Percentiles rank a stretch among this genome's conserved stretches.
Conservation (phyloP, 2,797 vertebrate species). For the Percopsis omiscomaycus region DNA sequence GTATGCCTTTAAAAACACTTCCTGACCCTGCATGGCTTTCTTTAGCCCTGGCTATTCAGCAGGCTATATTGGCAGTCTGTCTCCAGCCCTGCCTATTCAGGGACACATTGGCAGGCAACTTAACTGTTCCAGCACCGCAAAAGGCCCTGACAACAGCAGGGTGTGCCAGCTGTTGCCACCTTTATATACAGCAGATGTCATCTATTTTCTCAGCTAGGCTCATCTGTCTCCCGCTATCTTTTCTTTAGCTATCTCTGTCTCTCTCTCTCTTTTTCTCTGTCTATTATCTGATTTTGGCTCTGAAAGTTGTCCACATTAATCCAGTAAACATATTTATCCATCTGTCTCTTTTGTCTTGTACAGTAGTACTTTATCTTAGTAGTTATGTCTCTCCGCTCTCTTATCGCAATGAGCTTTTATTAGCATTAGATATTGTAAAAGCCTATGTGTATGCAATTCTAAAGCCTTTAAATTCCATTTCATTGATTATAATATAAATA, state of each 20-base stretch:
- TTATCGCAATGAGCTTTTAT: too few relatives aligned
- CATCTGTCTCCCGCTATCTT: conserved; percentile 29
- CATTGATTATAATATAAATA: too few relatives aligned
- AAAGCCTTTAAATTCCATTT: too few relatives aligned
- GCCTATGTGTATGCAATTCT: too few relatives aligned
- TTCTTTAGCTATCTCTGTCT: background rate
- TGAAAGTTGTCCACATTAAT: too few relatives aligned
- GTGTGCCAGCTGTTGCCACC: conserved; percentile 63
- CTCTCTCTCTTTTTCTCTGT: too few relatives aligned
- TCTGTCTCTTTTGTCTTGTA: too few relatives aligned
- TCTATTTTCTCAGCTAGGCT: conserved; percentile 47
- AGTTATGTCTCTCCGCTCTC: too few relatives aligned
- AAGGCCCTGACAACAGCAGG: conserved; percentile 56
- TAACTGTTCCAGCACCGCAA: conserved; percentile 32
- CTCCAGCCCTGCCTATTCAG: conserved; percentile 55
- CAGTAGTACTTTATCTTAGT: too few relatives aligned
- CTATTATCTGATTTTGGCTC: too few relatives aligned
- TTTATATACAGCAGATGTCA: conserved; percentile 59
- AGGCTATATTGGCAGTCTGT: conserved; percentile 37
- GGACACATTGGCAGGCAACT: conserved; percentile 50
- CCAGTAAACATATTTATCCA: too few relatives aligned
- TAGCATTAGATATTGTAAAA: too few relatives aligned
- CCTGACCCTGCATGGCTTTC: conserved; percentile 49
- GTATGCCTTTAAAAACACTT: background rate
- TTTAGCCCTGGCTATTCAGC: conserved; percentile 43